phyloP scores from a whole-genome alignment of 2,888 invertebrate genomes.

The Mesorhabditis spiculigera region DNA sequence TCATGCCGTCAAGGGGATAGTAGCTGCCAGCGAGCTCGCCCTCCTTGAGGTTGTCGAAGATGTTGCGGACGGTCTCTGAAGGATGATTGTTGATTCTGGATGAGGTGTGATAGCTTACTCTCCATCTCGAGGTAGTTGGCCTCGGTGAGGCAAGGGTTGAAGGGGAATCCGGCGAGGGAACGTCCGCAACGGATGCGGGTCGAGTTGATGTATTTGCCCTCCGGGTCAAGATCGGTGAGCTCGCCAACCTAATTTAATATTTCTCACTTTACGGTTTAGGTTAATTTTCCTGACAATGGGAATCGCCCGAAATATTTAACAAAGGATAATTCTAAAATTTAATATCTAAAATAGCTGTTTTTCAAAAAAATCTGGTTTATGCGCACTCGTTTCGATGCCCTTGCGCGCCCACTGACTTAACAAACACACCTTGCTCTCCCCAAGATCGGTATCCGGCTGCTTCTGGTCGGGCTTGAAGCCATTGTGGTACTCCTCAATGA shows the following conservation, averaged over 20 bases:
- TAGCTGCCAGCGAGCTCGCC: constrained; percentile 67
- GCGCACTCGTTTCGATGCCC: no score
- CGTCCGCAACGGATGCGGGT: constrained; percentile 95
- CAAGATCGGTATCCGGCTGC: constrained; percentile 90
- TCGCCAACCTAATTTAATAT: constrained; percentile 67
- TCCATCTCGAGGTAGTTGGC: constrained; percentile 95
- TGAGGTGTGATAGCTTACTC: constrained; percentile 25
- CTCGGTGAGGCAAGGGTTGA: constrained; percentile 94
- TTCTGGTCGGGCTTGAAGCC: constrained; percentile 82
- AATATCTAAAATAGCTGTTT: no score
- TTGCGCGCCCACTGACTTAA: not conserved
- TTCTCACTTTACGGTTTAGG: no score
- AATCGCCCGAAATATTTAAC: no score
- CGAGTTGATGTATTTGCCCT: constrained; percentile 78
- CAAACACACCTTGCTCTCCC: constrained; percentile 73
- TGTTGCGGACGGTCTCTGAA: constrained; percentile 64
- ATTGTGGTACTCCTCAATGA: constrained; percentile 91
- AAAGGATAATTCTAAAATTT: no score
- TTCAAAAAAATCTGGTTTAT: no score
- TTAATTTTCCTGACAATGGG: no score
- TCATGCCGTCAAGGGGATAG: constrained; percentile 65
- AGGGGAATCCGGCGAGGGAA: constrained; percentile 70
- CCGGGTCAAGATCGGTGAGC: constrained; percentile 69
- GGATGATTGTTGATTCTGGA: not conserved
- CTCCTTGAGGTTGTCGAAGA: constrained; percentile 64